Evolutionary conservation across 2,888 invertebrate genomes (phyloP).

Genomic region (Folsomia manolachei): DNA sequence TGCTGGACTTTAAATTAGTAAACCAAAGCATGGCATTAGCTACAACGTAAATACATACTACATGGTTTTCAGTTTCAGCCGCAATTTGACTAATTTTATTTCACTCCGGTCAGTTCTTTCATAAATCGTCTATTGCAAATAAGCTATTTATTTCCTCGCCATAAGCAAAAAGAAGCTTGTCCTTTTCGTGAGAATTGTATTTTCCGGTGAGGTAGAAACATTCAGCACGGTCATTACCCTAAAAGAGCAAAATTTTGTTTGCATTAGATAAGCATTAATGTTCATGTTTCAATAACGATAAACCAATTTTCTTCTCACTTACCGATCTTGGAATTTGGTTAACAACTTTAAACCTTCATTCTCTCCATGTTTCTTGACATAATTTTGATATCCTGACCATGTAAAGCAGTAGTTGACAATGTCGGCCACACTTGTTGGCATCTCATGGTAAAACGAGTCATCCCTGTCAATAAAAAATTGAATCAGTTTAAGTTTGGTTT

Average conservation of each 20-base stretch:
- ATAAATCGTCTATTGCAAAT: neutral
- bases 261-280: neutral
- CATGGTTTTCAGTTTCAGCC: no score
- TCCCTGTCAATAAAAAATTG: constrained; percentile 51
- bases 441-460: constrained; percentile 50
- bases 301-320: constrained; percentile 13
- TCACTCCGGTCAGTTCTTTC: neutral
- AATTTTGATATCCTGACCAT: constrained; percentile 53
- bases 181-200: constrained; percentile 30
- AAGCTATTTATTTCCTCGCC: constrained; percentile 31
- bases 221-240: constrained; percentile 35
- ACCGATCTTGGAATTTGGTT: constrained; percentile 51
- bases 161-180: constrained; percentile 41
- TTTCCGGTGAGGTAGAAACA: constrained; percentile 28
- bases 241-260: neutral
- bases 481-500: neutral
- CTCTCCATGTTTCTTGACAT: constrained; percentile 51
- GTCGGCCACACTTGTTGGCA: constrained; percentile 51
- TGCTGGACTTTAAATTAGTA: no score
- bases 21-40: no score
- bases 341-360: constrained; percentile 49
- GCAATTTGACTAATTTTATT: neutral
- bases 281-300: neutral
- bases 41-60: no score
- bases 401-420: constrained; percentile 52